Evolutionary conservation across 2,797 vertebrate species (phyloP).

Genomic region (Lophotriccus pileatus): DNA sequence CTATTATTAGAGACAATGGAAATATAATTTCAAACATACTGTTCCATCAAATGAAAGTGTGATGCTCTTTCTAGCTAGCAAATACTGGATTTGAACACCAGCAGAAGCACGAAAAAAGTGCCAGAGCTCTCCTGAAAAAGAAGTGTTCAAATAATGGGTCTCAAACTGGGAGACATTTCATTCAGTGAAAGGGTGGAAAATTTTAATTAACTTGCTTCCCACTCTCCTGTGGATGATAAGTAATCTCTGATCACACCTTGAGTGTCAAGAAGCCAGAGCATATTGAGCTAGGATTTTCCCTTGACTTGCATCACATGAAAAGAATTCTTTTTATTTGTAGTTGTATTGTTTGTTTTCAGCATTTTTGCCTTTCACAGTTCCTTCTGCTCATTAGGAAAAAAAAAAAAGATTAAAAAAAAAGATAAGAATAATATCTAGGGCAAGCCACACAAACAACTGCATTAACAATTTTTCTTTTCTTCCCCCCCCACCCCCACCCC

Average conservation of each 20-base stretch:
- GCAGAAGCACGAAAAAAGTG: neutral
- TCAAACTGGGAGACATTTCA: constrained; percentile 65
- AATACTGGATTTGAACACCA: constrained; percentile 26
- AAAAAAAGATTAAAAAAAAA: neutral
- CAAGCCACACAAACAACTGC: constrained; percentile 44
- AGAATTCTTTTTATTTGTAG: constrained; percentile 65
- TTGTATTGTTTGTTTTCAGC: constrained; percentile 56
- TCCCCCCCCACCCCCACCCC: fast-evolving
- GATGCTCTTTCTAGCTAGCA: neutral
- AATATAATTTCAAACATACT: constrained; percentile 10
- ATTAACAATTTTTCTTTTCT: constrained; percentile 40
- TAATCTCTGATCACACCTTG: constrained; percentile 78
- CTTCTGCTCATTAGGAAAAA: constrained; percentile 47
- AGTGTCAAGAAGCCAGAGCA: constrained; percentile 62
- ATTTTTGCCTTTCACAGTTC: constrained; percentile 49
- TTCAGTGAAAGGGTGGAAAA: constrained; percentile 64
- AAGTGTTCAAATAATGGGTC: constrained; percentile 11
- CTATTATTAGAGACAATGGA: neutral
- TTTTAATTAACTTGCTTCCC: constrained; percentile 77
- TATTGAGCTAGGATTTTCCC: constrained; percentile 51
- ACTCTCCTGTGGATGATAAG: constrained; percentile 64
- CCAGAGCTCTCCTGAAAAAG: constrained; percentile 39
- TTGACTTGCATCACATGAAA: constrained; percentile 60
- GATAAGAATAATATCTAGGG: constrained; percentile 53
- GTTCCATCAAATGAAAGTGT: neutral